These are phyloP conservation scores for Ramphastos sulfuratus DNA, from an alignment of 2,113 vertebrate species.

Conservation along the genomic window DNA sequence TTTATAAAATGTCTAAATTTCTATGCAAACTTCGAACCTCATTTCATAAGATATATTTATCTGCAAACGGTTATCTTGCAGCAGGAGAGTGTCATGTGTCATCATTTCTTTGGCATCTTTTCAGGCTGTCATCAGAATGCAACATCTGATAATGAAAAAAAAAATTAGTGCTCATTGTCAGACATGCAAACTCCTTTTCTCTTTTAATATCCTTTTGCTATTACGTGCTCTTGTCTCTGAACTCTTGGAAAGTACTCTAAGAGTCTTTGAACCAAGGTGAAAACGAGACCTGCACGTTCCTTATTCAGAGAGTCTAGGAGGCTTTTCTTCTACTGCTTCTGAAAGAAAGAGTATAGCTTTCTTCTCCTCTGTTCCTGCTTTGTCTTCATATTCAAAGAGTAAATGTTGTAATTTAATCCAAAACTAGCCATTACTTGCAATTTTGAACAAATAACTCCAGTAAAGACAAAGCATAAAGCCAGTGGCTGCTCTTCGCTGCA, in stretches of 20 bases:
- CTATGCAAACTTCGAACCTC: slow-evolving; percentile 22
- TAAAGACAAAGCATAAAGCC: background rate
- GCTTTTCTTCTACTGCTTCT: background rate
- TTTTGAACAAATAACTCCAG: background rate
- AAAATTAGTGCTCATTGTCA: slow-evolving; percentile 38
- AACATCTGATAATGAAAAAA: slow-evolving; percentile 47
- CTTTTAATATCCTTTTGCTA: slow-evolving; percentile 38
- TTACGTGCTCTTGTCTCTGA: slow-evolving; percentile 3
- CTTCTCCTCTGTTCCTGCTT: background rate
- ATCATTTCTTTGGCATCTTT: slow-evolving; percentile 42
- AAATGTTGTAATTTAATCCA: background rate
- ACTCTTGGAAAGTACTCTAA: background rate
- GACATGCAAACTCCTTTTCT: background rate
- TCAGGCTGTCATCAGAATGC: slow-evolving; percentile 18
- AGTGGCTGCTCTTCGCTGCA: background rate
- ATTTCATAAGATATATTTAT: slow-evolving; percentile 54
- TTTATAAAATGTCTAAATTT: slow-evolving; percentile 57
- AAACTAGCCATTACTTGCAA: background rate
- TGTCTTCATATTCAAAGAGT: background rate
- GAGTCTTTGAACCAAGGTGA: slow-evolving; percentile 40
- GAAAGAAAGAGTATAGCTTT: background rate
- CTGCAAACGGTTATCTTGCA: slow-evolving; percentile 43
- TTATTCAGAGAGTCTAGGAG: background rate
- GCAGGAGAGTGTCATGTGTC: slow-evolving; percentile 30
- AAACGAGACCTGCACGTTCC: background rate